Evolutionary conservation across 2,113 vertebrate species (phyloP).

Genomic region (Neogobius melanostomus): DNA sequence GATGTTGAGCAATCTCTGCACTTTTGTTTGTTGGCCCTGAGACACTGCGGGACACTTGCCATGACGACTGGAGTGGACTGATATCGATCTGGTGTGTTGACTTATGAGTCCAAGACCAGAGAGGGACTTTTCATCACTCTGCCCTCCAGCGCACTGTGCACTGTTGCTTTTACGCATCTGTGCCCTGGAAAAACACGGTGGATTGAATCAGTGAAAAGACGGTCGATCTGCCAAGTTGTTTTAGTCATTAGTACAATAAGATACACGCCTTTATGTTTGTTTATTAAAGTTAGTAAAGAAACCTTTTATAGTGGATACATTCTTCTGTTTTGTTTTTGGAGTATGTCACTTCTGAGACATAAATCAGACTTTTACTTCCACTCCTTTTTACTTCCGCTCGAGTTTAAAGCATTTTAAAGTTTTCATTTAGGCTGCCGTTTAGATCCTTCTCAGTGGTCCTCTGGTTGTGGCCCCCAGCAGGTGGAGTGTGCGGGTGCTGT

Average conservation of each 20-base stretch:
- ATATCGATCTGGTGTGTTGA: slow-evolving; percentile 77
- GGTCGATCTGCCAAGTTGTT: slow-evolving; percentile 1
- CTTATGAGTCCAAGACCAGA: slow-evolving; percentile 58
- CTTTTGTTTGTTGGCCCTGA: slow-evolving; percentile 70
- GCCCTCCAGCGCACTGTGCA: slow-evolving; percentile 54
- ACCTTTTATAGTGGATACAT: too few species aligned
- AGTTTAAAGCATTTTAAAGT: too few species aligned
- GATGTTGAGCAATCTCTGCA: slow-evolving; percentile 72
- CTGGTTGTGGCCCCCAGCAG: neutral
- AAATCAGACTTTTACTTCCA: too few species aligned
- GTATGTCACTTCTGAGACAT: too few species aligned
- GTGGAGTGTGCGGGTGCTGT: slow-evolving; percentile 6
- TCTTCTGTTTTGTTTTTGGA: too few species aligned
- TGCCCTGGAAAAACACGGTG: too few species aligned
- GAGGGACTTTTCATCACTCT: slow-evolving; percentile 61
- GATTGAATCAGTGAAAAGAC: slow-evolving; percentile 26
- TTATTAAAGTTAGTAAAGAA: too few species aligned
- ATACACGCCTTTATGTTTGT: too few species aligned
- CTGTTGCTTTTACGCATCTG: slow-evolving; percentile 37
- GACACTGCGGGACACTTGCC: slow-evolving; percentile 69
- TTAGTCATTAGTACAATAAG: too few species aligned
- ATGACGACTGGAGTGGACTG: slow-evolving; percentile 68
- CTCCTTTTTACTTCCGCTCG: too few species aligned
- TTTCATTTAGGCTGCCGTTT: too few species aligned
- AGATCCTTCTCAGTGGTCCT: too few species aligned